Evolutionary conservation across 1,140 invertebrate genomes (phyloP).

Genomic region (Bathynomus jamesi): DNA sequence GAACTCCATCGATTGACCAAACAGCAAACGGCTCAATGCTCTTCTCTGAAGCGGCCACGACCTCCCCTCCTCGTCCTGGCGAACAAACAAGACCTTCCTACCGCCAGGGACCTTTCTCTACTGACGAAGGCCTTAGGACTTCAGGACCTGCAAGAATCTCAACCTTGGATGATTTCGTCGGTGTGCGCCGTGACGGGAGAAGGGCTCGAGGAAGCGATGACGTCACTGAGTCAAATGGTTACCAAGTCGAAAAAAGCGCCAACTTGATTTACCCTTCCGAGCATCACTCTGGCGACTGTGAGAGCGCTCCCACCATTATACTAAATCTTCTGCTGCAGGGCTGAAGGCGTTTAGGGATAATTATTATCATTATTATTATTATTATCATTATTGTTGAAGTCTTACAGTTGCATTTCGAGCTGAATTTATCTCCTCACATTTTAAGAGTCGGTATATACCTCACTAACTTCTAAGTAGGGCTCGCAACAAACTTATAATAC

Average conservation of each 20-base stretch:
- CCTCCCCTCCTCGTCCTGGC: conserved; percentile 75
- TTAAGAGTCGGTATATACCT: too few species aligned
- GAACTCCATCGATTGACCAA: conserved; percentile 80
- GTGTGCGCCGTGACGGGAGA: conserved; percentile 95
- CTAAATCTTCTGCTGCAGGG: too few species aligned
- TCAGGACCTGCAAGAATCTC: conserved; percentile 59
- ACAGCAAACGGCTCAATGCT: conserved; percentile 64
- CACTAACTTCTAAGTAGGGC: too few species aligned
- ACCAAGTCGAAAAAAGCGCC: conserved; percentile 73
- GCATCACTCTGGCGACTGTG: too few species aligned
- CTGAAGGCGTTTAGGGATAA: too few species aligned
- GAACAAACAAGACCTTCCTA: conserved; percentile 87
- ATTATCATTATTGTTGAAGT: too few species aligned
- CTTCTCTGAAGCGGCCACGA: conserved; percentile 52
- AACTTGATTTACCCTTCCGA: too few species aligned
- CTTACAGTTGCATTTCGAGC: too few species aligned
- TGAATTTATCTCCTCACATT: too few species aligned
- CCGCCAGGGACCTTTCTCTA: conserved; percentile 73
- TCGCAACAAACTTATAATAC: too few species aligned
- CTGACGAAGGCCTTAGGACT: conserved; percentile 80
- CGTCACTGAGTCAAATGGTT: conserved; percentile 89
- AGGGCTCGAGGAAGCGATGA: conserved; percentile 86
- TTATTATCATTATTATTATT: too few species aligned
- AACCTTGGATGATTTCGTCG: conserved; percentile 79
- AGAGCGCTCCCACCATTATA: too few species aligned